phyloP scores from a whole-genome alignment of 1,140 invertebrate species.

The Cydia pomonella region DNA sequence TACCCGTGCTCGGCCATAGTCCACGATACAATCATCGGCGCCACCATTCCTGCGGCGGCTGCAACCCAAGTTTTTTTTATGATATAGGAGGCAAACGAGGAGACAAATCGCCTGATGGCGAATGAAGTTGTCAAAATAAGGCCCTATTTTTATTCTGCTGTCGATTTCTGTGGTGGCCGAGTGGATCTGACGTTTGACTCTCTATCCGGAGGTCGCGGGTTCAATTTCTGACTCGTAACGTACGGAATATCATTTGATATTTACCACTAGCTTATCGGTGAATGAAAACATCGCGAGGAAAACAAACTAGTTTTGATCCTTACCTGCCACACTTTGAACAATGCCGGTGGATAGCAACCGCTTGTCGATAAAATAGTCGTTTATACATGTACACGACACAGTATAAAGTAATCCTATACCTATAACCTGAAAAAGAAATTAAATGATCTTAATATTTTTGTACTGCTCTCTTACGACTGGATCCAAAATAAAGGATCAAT shows the following conservation, averaged over 20 bases:
- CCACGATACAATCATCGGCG: slow-evolving; percentile 74
- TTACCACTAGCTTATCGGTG: no score
- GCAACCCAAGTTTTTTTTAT: background rate
- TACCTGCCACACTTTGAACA: slow-evolving; percentile 73
- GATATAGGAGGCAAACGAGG: no score
- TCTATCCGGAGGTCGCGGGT: no score
- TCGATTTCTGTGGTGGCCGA: no score
- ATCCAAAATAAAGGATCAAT: no score
- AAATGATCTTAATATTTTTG: background rate
- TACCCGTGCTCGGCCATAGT: slow-evolving; percentile 78
- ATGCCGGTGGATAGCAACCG: slow-evolving; percentile 56
- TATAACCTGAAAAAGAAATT: slow-evolving; percentile 50
- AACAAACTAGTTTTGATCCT: slow-evolving; percentile 31
- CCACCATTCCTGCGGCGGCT: slow-evolving; percentile 64
- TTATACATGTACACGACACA: slow-evolving; percentile 48
- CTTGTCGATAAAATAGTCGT: slow-evolving; percentile 57
- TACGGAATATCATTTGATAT: no score
- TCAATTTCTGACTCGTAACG: no score
- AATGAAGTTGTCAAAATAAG: no score
- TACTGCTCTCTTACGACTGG: background rate
- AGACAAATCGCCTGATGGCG: no score
- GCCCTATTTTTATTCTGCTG: no score
- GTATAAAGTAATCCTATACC: slow-evolving; percentile 52
- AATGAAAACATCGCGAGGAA: no score
- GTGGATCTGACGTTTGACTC: no score